phyloP scores from a whole-genome alignment of 2,797 vertebrate species.

The Malacoraja senta region DNA sequence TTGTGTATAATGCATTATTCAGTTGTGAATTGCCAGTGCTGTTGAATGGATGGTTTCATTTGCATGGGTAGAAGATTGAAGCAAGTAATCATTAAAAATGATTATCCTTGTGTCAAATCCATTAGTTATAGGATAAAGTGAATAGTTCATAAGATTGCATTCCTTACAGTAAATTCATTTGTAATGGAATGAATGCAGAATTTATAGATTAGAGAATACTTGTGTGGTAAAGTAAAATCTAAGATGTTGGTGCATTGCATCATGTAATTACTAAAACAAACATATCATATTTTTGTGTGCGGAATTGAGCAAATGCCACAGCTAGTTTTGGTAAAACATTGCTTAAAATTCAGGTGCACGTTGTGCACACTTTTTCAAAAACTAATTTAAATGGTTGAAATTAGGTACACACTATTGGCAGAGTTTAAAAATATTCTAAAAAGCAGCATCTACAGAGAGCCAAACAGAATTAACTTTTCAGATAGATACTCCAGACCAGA shows the following conservation, averaged over 20 bases:
- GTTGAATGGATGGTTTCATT: background rate
- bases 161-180: background rate
- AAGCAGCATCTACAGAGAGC: no score
- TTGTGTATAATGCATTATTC: background rate
- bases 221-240: background rate
- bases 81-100: background rate
- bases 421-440: no score
- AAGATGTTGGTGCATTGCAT: background rate
- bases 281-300: background rate
- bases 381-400: background rate
- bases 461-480: no score
- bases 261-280: background rate
- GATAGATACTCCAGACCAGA: no score
- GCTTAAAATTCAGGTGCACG: background rate
- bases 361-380: background rate
- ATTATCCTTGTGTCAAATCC: background rate
- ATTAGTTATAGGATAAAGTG: background rate
- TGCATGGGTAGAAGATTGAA: background rate
- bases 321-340: background rate
- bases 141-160: background rate
- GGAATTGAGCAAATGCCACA: background rate
- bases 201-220: slow-evolving; percentile 1
- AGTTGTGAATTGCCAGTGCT: background rate
- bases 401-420: background rate
- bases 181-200: background rate